Base-by-base conservation (phyloP, 2,113 vertebrate species). In the Phoxinus phoxinus region DNA sequence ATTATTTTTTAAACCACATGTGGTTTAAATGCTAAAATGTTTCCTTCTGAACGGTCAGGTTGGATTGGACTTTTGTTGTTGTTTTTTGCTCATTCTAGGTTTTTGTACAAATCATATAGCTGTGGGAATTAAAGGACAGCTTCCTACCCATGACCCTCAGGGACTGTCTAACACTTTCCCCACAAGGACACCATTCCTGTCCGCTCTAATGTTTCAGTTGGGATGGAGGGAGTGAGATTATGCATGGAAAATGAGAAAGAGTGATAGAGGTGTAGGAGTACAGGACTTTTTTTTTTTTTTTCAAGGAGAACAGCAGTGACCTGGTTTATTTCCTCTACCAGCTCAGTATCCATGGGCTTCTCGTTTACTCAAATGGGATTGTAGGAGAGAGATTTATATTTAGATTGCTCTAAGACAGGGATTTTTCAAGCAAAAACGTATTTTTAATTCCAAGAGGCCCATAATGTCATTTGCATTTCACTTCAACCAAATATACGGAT, bases 241-340 rank as follows among this genome's bases (percentile, higher is more conserved):
- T 35, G 17, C 30, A 37, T 0, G 0, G 27, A 58, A 44, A 32
- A 48, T 12, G 23, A 19, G 30, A 59, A 41, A 51, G 59, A 17
- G 23, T 15, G 46, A 37, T 9, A 13, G 44, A 37, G 58, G 27
- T 79, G 27, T 30, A 19, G 73, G 59, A 35, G 73, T 69, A 51
- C 19, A 27, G 19, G 32, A 78, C 32, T 0, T 25, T 30, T 79
- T 80, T 37, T 81, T 85, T 37, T n/a, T 71, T 80, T 27, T 61
- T 81, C 41, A 48, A 86, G 53, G 77, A 86, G 53, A 74, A 11
- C 67, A 9, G 19, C 12, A 21, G 35, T 81, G 84, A 72, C 84
- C 84, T 85, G 61, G 48, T 80, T 81, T 85, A 73, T 71, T 59
- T 72, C 41, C 15, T 41, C 30, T 56, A n/a, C 67, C 51, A 84